Base-by-base conservation (phyloP, 2,797 vertebrate species). In the Centroberyx gerrardi region DNA sequence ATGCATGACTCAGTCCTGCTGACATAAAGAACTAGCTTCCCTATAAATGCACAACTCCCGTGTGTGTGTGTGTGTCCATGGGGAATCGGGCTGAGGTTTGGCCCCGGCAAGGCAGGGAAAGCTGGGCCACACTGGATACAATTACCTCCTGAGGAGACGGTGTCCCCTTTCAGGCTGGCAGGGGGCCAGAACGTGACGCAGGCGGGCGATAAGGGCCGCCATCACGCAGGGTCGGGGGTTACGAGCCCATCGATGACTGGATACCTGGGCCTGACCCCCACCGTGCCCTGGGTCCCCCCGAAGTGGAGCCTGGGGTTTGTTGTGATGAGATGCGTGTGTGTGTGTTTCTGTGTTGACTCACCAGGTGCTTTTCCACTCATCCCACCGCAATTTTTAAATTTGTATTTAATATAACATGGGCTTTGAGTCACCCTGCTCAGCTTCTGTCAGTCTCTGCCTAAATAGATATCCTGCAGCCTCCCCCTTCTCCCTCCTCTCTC, bases 91-190 rank as follows among this genome's bases (percentile, higher is more conserved):
- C 8, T 40, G 29, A 72, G 49, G 33, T 83, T 78, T 82, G 29
- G 44, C 46, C 67, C 62, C 40, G 29, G 68, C 54, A 8, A 4
- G 48, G 75, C 62, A 63, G 72, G 31, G 38, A 61, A 54, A 74
- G 67, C 60, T 15, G 67, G 77, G 71, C 81, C 73, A 63, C 56
- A 46, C n/a, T 78, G 88, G 91, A 87, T 91, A 68, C 60, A 12
- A 46, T 91, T 90, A 85, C 89, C 62, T 82, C 64, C 71, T 1
- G 18, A 84, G 84, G 87, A 74, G 66, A 76, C 44, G n/a, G 92
- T 87, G 65, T 92, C 90, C 56, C 13, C 75, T 93, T 94, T 84
- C 90, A 55, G 62, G 36, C 58, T 64, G 83, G 72, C 46, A 17
- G 64, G 71, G 87, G 66, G 69, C 64, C 42, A 46, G 40, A 42